Percentiles rank a stretch among this genome's conserved stretches.
Evolutionary conservation across 2,113 vertebrate species (phyloP).

Genomic region (Brachirus orientalis): DNA sequence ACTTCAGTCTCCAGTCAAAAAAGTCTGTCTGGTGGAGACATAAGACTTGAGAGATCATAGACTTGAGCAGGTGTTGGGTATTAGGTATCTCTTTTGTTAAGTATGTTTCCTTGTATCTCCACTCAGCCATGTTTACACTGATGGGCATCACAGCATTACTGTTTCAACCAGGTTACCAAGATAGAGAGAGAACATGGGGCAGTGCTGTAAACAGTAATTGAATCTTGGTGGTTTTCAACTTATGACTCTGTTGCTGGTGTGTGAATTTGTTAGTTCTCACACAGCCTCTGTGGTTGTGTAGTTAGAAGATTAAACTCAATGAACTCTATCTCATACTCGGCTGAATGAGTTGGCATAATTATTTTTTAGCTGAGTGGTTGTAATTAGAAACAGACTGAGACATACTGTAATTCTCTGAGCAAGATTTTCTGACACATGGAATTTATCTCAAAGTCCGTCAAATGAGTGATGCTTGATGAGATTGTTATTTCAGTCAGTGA

Average conservation of each 20-base stretch:
- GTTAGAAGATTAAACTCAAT: not conserved
- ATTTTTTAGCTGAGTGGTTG: not conserved
- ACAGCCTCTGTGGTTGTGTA: not conserved
- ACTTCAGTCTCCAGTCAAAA: too few species aligned
- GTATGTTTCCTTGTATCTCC: too few species aligned
- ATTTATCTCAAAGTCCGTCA: not conserved
- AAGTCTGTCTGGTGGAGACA: too few species aligned
- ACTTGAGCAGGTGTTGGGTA: too few species aligned
- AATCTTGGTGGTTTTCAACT: not conserved
- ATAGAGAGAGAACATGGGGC: too few species aligned
- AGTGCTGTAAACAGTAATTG: not conserved
- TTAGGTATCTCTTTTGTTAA: too few species aligned
- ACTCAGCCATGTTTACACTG: too few species aligned
- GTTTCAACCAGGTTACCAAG: too few species aligned
- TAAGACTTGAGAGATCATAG: too few species aligned
- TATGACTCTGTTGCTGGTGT: not conserved
- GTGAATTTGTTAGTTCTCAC: not conserved
- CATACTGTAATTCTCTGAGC: not conserved
- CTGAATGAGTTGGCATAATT: not conserved
- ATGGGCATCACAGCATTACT: too few species aligned
- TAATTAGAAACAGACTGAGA: not conserved
- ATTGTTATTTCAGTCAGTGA: slow-evolving; percentile 11
- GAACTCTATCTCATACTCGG: not conserved
- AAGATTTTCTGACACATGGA: not conserved
- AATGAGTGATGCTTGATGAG: slow-evolving; percentile 8